Evolutionary conservation across 2,797 vertebrate genomes (phyloP).

Genomic region (Enteromius argenteus): DNA sequence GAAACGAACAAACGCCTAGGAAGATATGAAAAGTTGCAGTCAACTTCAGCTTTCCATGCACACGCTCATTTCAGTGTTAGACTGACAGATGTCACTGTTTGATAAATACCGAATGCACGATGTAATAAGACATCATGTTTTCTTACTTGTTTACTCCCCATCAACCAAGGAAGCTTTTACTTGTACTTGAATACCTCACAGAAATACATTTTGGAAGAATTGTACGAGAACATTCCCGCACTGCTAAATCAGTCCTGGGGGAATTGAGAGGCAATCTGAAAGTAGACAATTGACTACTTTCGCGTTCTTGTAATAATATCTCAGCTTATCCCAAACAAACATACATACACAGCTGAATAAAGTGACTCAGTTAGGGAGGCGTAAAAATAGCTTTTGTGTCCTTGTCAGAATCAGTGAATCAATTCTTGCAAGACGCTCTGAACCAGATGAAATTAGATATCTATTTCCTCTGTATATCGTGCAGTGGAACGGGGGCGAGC

Average conservation of each 20-base stretch:
- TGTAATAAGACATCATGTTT: constrained; percentile 30
- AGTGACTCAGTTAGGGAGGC: constrained; percentile 32
- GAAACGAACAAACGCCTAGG: constrained; percentile 14
- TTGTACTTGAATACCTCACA: constrained; percentile 11
- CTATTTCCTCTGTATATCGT: constrained; percentile 19
- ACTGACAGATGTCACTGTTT: constrained; percentile 18
- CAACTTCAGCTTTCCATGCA: constrained; percentile 20
- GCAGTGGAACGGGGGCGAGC: not conserved
- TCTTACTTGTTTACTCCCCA: constrained; percentile 4
- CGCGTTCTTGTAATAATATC: constrained; percentile 61
- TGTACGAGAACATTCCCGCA: not conserved
- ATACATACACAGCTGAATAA: constrained; percentile 47
- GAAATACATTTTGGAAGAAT: constrained; percentile 6
- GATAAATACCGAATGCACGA: constrained; percentile 6
- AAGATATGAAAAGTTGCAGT: constrained; percentile 38
- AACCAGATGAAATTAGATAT: constrained; percentile 54
- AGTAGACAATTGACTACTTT: constrained; percentile 31
- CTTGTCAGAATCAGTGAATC: constrained; percentile 40
- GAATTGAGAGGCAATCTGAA: not conserved
- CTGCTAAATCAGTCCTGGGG: not conserved
- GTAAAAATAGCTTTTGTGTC: constrained; percentile 43
- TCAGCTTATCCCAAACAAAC: constrained; percentile 59
- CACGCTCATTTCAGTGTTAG: not conserved
- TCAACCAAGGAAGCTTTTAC: constrained; percentile 1
- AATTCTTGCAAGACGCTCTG: constrained; percentile 43